Conservation (phyloP, 92 coral and sea anemone genomes). For the Siderastrea siderea region DNA sequence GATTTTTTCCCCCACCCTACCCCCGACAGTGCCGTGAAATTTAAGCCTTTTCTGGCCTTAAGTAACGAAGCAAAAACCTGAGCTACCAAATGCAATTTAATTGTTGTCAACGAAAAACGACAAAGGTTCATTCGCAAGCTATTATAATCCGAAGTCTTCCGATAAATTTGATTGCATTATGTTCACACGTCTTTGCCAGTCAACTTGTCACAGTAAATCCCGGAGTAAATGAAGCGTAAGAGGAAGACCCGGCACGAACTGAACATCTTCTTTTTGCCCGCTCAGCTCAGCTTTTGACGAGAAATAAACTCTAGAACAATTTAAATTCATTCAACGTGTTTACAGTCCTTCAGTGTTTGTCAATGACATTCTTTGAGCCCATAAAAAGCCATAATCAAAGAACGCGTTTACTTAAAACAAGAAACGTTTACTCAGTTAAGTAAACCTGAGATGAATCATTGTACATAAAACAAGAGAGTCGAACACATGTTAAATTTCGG, state of each 20-base stretch:
- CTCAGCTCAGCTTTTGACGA: too few relatives aligned
- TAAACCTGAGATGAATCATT: not conserved
- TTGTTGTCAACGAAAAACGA: not conserved
- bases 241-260: too few relatives aligned
- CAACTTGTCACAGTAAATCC: too few relatives aligned
- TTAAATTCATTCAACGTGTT: not conserved
- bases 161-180: not conserved
- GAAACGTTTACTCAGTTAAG: not conserved
- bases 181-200: too few relatives aligned
- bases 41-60: too few relatives aligned
- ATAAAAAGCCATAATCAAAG: constrained; percentile 3
- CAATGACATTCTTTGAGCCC: not conserved
- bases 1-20: not conserved
- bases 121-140: not conserved
- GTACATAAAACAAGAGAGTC: not conserved
- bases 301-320: not conserved
- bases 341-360: not conserved
- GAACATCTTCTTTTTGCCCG: too few relatives aligned
- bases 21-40: not conserved
- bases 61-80: too few relatives aligned
- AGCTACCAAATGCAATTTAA: too few relatives aligned
- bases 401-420: constrained; percentile 2
- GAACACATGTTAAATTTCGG: not conserved
- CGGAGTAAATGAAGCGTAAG: too few relatives aligned
- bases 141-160: not conserved